phyloP scores from a whole-genome alignment of 1,140 invertebrate species.

The Calycopis cecrops region DNA sequence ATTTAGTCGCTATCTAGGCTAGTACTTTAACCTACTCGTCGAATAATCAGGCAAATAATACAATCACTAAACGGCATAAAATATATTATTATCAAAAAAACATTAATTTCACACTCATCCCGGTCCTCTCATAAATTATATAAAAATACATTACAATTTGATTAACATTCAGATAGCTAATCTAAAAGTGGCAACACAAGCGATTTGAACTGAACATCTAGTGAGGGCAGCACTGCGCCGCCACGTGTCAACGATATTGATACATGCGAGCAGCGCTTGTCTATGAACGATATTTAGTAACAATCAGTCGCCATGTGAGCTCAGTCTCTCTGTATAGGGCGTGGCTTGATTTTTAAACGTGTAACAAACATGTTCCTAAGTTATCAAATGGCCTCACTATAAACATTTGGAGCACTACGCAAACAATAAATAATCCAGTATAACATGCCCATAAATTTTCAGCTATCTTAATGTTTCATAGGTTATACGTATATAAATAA shows the following conservation, averaged over 20 bases:
- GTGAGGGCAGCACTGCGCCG: too few species aligned
- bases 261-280: too few species aligned
- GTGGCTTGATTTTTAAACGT: neutral
- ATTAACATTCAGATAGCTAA: conserved; percentile 4
- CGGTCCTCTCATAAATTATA: conserved; percentile 1
- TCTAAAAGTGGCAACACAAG: too few species aligned
- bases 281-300: too few species aligned
- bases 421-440: conserved; percentile 10
- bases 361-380: neutral
- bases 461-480: conserved; percentile 7
- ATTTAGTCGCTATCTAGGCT: neutral
- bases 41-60: conserved; percentile 1
- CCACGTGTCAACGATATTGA: too few species aligned
- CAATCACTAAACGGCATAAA: neutral
- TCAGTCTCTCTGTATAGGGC: neutral
- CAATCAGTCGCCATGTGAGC: neutral
- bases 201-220: too few species aligned
- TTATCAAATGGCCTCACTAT: conserved; percentile 4
- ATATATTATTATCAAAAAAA: neutral
- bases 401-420: conserved; percentile 9
- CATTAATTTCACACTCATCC: neutral
- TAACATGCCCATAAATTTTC: conserved; percentile 6
- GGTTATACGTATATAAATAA: conserved; percentile 1
- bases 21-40: conserved; percentile 4
- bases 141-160: conserved; percentile 7